Evolutionary conservation across 2,888 invertebrate genomes (phyloP), one percentile per base, ranked within the genome.

Genomic region (Dilophus febrilis): DNA sequence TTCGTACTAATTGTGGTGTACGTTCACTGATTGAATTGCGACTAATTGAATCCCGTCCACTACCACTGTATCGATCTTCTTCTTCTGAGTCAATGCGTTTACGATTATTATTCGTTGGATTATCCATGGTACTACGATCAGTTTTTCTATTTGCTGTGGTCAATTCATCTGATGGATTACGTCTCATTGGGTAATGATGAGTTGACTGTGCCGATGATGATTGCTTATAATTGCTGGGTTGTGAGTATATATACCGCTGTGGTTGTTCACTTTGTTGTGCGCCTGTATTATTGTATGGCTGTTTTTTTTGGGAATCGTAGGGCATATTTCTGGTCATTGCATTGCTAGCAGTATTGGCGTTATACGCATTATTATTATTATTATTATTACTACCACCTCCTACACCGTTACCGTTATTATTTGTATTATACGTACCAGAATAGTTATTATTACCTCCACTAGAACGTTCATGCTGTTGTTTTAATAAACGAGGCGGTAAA

Each of bases 401-500:
- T 27, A 11, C 35, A 6, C 11, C 27, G 13, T 29, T 32, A 7
- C 26, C 14, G 13, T 40, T 34, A 37, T 48, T 46, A 47, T 50
- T 50, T 47, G 49, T 48, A 49, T 50, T 46, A 48, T 50, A 33
- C 46, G 44, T 32, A 13, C 34, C 37, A 26, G 34, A 29, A 22
- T 22, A 22, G 4, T 4, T 22, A 8, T 22, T 22, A 8, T 8
- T 4, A 22, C 34, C 39, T 30, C 40, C 34, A 35, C 35, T 39
- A 30, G n/a, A 40, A 14, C 36, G 57, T 44, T 64, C 73, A 46
- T 59, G 59, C 50, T 83, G 82, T 51, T 84, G 81, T 51, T 80
- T 81, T 51, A 79, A 74, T 60, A 87, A 85, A 42, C 90, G 70
- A 13, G 90, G 90, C 40, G 90, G 88, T 53, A 90, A 70, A 62